These are phyloP conservation scores for Nephrotoma appendiculata DNA, from an alignment of 2,888 invertebrate species.

Conservation along the genomic window DNA sequence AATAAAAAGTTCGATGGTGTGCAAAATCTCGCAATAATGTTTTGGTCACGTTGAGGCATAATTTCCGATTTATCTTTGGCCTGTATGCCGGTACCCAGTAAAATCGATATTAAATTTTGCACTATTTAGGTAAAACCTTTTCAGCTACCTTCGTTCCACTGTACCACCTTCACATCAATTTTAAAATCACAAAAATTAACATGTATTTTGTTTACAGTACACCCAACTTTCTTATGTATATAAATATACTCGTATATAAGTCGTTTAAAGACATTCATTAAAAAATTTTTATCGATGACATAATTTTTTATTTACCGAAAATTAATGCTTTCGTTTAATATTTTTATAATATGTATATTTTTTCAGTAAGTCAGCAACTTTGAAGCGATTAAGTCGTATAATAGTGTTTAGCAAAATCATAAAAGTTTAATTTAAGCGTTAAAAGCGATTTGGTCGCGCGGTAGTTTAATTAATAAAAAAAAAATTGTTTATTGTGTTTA, in stretches of 20 bases:
- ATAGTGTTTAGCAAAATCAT: not conserved
- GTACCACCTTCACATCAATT: not conserved
- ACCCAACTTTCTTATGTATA: not conserved
- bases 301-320: not conserved
- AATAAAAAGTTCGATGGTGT: too few relatives aligned
- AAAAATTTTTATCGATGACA: not conserved
- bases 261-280: not conserved
- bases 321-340: not conserved
- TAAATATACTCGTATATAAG: not conserved
- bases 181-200: not conserved
- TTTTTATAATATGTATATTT: not conserved
- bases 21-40: too few relatives aligned
- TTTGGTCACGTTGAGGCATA: too few relatives aligned
- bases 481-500: not conserved
- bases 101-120: too few relatives aligned
- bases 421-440: not conserved
- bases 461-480: not conserved
- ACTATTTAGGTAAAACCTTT: not conserved
- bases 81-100: too few relatives aligned
- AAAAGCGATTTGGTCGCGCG: not conserved
- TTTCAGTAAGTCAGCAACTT: not conserved
- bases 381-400: not conserved
- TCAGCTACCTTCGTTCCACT: not conserved
- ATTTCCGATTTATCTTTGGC: too few relatives aligned
- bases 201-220: too few relatives aligned